Evolutionary conservation across 2,797 vertebrate species (phyloP), one percentile per base, ranked within the genome.

Genomic region (Anguilla marmorata): DNA sequence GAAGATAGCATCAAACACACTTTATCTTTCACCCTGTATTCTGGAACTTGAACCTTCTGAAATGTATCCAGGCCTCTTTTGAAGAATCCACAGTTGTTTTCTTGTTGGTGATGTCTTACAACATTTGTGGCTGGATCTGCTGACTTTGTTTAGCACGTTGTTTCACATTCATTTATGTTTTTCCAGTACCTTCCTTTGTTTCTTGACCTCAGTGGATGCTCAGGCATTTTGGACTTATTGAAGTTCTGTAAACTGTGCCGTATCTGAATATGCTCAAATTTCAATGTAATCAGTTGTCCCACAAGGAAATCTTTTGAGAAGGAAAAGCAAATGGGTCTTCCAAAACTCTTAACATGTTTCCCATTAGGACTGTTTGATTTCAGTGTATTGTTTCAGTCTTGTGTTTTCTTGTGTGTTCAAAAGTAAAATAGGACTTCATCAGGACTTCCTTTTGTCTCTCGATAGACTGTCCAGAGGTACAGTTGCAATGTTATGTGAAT

Each of bases 171-270:
- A 8, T 24, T 41, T 50, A 63, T 45, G 37, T 79, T 45, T 12
- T 87, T 41, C 76, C n/a, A 27, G 79, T 82, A 87, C 76, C 12
- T 76, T 86, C 54, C 72, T 56, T 85, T 88, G 54, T 86, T 50
- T 66, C 72, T 48, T 30, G 14, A 83, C 54, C 85, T 88, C 88
- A 88, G 54, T 88, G 52, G 48, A 37, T 82, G 83, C 74, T 88
- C 85, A 88, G 88, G 88, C 74, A 45, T 88, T 80, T 86, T 80
- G 21, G 27, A 3, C 24, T 56, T 63, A 54, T 80, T 66, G 27
- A 33, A 37, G 27, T 76, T 85, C 21, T 85, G 41, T 60, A 72
- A 85, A 52, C 82, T 84, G 52, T 45, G 33, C 41, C n/a, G 33
- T 50, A 50, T 82, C 45, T 80, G 24, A 45, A 80, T 72, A 2